These are phyloP conservation scores for Drosophila kepulauana DNA, from an alignment of 1,140 invertebrate species.

Conservation along the genomic window DNA sequence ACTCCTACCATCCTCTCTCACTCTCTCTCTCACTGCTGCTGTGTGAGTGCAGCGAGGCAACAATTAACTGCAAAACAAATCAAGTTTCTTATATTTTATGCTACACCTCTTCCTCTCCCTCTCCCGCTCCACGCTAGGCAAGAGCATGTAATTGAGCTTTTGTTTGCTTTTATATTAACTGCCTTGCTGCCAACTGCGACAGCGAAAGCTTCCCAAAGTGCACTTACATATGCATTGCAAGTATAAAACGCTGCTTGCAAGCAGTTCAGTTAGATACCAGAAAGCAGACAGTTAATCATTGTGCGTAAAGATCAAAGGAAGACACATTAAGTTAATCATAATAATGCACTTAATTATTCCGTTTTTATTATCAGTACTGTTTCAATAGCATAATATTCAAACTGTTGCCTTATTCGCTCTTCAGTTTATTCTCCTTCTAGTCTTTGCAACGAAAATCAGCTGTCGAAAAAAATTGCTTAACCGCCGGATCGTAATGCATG, in stretches of 20 bases:
- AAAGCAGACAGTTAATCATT: background rate
- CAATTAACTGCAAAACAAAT: slow-evolving; percentile 52
- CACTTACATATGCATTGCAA: background rate
- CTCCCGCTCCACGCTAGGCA: background rate
- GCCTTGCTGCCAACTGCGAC: background rate
- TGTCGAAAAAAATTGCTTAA: background rate
- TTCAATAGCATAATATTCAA: too few species aligned
- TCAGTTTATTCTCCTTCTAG: too few species aligned
- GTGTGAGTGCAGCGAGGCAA: slow-evolving; percentile 25
- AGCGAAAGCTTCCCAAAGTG: background rate
- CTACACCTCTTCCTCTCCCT: background rate
- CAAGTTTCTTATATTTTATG: slow-evolving; percentile 29
- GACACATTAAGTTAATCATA: too few species aligned
- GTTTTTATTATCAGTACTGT: too few species aligned
- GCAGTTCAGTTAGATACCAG: background rate
- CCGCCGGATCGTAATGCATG: background rate
- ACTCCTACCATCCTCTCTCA: background rate
- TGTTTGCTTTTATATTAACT: background rate
- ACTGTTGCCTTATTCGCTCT: too few species aligned
- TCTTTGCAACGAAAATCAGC: background rate
- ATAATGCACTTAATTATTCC: too few species aligned
- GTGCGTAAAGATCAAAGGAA: background rate
- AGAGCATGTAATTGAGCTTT: background rate
- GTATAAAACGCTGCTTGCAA: background rate
- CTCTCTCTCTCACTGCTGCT: background rate